Evolutionary conservation across 2,113 vertebrate species (phyloP), one percentile per base, ranked within the genome.

Genomic region (Platycercus adscitus): DNA sequence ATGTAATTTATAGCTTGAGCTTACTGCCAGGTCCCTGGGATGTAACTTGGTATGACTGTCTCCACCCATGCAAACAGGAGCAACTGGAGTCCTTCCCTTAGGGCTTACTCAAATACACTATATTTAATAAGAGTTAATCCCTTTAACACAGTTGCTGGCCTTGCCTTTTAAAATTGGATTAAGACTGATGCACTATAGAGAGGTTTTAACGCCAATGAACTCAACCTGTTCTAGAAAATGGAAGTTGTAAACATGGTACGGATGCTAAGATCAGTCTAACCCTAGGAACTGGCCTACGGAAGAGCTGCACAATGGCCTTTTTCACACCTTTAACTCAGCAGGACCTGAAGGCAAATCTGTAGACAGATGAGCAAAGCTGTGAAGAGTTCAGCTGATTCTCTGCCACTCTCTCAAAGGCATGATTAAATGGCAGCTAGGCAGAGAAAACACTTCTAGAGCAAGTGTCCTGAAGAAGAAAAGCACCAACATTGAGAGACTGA

Each of bases 121-220:
- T 95, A 97, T 95, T 97, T 96, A 96, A 96, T 96, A 96, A 93
- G 84, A 96, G 84, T 91, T 97, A 97, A 96, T 97, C 96, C 95
- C 93, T 96, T 96, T 95, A 95, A 95, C 94, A 94, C 96, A 97
- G 95, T 96, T 93, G 78, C 95, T 95, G 94, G 91, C 79, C 95
- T 94, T 91, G 95, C 92, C 93, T 96, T 94, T 94, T 95, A 93
- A 95, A 97, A 97, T 91, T 96, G 96, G 96, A 97, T 96, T 96
- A 97, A 95, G 95, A 91, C 69, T 70, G 96, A 60, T 92, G 96
- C 87, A 85, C 94, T 96, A 95, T 95, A 94, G 89, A 95, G 94
- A 91, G 92, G 95, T 95, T 96, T 96, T 95, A 93, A 96, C 92
- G 95, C 92, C 96, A 95, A 95, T 95, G 92, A 96, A 93, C 86